Base-by-base conservation (phyloP, 23 tunicate genomes). In the Trididemnum miniatum region DNA sequence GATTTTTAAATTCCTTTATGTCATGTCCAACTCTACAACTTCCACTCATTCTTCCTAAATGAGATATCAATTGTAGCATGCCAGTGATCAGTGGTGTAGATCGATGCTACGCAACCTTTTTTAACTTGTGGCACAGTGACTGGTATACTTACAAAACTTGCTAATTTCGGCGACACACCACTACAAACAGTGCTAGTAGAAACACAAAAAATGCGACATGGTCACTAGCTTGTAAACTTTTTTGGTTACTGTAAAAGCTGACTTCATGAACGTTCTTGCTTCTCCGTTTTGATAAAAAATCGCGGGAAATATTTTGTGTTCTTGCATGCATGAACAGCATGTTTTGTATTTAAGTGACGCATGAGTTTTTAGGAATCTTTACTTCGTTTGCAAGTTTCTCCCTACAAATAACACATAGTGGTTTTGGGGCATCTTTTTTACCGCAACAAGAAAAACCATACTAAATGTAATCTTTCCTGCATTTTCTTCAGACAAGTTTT, bases 381-480 rank as follows among this genome's bases (percentile, higher is more conserved):
- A 73, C 82, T 78, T 78, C 69, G 59, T 78, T 59, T 51, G 72
- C 82, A 78, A 78, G 82, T 78, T 59, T 59, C 62, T 78, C 72
- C 62, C 82, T 35, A 78, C 80, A 76, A 76, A 76, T 38, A 33
- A 76, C 80, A 40, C 82, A 59, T 37, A 67, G 38, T 67, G 75
- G 38, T 30, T 78, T 76, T 78, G 69, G 36, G 59, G 82, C 82
- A n/a, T 78, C 69, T 78, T 78, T 31, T 25, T 57, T 78, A 59
- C 72, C 73, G 27, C 72, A 78, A 35, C 82, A 78, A 78, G 72
- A 51, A 59, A 51, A 59, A 29, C 82, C 72, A 78, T 57, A 78
- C 69, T 78, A 31, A 31, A 67, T 67, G 38, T 67, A 67, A 67
- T 32, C 75, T 67, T 67, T 24, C 75, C 75, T 67, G 75, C 38